phyloP scores from a whole-genome alignment of 2,888 invertebrate species.

The Stenodera caucasica region DNA sequence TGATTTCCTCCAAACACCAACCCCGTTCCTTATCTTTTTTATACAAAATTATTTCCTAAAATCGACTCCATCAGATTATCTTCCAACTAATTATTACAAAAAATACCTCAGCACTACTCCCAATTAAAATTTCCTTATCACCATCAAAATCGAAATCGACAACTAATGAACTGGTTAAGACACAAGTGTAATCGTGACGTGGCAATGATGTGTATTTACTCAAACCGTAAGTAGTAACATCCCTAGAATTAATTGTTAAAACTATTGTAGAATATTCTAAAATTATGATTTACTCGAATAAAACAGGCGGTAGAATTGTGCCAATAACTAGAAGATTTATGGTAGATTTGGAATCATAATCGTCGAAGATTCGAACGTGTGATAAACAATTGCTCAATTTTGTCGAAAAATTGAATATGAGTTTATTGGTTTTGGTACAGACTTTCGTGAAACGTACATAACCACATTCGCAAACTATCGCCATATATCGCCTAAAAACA shows the following conservation, averaged over 20 bases:
- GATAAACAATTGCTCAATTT: slow-evolving; percentile 62
- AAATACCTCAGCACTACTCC: slow-evolving; percentile 66
- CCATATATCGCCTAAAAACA: slow-evolving; percentile 61
- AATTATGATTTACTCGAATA: slow-evolving; percentile 58
- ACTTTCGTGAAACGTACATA: slow-evolving; percentile 60
- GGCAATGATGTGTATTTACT: slow-evolving; percentile 54
- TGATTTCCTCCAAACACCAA: slow-evolving; percentile 59
- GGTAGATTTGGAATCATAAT: slow-evolving; percentile 39
- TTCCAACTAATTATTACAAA: too few species aligned
- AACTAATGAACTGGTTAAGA: slow-evolving; percentile 63
- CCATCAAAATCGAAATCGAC: slow-evolving; percentile 74
- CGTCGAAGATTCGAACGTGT: slow-evolving; percentile 58
- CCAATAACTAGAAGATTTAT: slow-evolving; percentile 62
- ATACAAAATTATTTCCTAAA: slow-evolving; percentile 59
- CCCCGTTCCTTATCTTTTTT: slow-evolving; percentile 52
- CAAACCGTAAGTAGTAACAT: slow-evolving; percentile 58
- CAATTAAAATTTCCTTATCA: slow-evolving; percentile 67
- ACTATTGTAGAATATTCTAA: too few species aligned
- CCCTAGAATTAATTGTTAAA: slow-evolving; percentile 46
- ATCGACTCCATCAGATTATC: too few species aligned
- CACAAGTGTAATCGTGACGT: slow-evolving; percentile 61
- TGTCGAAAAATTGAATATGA: slow-evolving; percentile 58
- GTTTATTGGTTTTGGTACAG: slow-evolving; percentile 56
- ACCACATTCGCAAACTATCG: slow-evolving; percentile 66
- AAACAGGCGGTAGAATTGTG: slow-evolving; percentile 60